phyloP scores from a whole-genome alignment of 1,140 invertebrate species.

The Drosophila sturtevanti region DNA sequence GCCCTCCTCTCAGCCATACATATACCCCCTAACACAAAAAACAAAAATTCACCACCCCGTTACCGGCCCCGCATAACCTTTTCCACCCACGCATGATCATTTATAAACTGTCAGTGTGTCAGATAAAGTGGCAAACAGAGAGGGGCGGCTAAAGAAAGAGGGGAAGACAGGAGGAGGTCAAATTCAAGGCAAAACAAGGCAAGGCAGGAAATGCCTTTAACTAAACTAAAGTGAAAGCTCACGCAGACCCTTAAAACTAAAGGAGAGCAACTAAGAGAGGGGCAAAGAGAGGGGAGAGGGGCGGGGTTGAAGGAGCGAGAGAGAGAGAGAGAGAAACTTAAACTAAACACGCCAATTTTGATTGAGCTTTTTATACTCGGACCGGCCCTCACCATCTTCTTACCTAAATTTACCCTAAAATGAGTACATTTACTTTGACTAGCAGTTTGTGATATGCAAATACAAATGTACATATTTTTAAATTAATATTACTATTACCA shows the following conservation, averaged over 20 bases:
- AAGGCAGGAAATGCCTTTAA: conserved; percentile 62
- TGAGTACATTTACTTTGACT: not conserved
- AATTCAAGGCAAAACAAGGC: not conserved
- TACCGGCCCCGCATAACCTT: not conserved
- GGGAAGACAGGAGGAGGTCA: not conserved
- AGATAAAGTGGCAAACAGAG: conserved; percentile 14
- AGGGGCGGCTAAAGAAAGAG: conserved; percentile 7
- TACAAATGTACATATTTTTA: no score
- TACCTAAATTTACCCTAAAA: not conserved
- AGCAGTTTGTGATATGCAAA: not conserved
- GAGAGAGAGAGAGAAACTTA: not conserved
- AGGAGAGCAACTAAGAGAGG: not conserved
- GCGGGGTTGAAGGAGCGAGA: no score
- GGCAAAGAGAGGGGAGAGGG: not conserved
- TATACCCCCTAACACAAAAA: not conserved
- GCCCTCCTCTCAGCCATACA: not conserved
- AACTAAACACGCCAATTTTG: conserved; percentile 55
- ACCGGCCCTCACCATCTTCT: not conserved
- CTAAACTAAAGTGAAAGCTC: conserved; percentile 41
- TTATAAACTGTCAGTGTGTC: conserved; percentile 67
- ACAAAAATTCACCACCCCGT: not conserved
- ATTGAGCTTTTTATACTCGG: conserved; percentile 52
- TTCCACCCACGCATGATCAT: conserved; percentile 61
- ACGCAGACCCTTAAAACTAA: conserved; percentile 41
- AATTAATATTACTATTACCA: no score